Evolutionary conservation across 2,113 vertebrate genomes (phyloP), one percentile per base, ranked within the genome.

Genomic region (Mustela nigripes): DNA sequence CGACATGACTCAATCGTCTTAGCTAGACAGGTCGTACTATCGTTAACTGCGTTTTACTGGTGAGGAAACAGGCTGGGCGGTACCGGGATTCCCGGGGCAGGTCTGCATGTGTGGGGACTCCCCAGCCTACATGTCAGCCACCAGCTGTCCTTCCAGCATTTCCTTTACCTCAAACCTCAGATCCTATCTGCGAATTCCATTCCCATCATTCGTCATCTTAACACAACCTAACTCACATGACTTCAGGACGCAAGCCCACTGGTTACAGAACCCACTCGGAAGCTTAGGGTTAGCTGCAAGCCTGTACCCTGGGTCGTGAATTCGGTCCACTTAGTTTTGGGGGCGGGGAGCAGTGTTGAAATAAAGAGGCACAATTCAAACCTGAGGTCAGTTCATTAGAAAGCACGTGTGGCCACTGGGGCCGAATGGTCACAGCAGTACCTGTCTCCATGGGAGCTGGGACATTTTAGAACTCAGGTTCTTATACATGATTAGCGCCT

Each of bases 251-350:
- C 12, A 67, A 36, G 50, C 53, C 28, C 53, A 1, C 0, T n/a
- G 19, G 18, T 8, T 4, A 53, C 0, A 11, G 62, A 73, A 62
- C 1, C 15, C 24, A 22, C 53, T 0, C 48, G 36, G 7, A 8
- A 62, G 50, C 11, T 69, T 53, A 9, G 45, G 1, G 28, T 1
- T 5, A 65, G 42, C 63, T 63, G 11, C 42, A 4, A 1, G 26
- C 19, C 9, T 65, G 48, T 80, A 24, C 39, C 50, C 26, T 14
- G 21, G 11, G 42, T 21, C 28, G 24, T 60, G 48, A 45, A 24
- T 48, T 79, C 89, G 28, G 39, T 4, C 94, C 74, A 18, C 19
- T 19, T 7, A 6, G 18, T 48, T 19, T 28, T 5, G 71, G 15
- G 22, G 33, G n/a, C 4, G 19, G 16, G 62, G 19, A 36, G 36